Evolutionary conservation across 23 tunicate genomes (phyloP), one percentile per base, ranked within the genome.

Genomic region (Ciona savignyi): DNA sequence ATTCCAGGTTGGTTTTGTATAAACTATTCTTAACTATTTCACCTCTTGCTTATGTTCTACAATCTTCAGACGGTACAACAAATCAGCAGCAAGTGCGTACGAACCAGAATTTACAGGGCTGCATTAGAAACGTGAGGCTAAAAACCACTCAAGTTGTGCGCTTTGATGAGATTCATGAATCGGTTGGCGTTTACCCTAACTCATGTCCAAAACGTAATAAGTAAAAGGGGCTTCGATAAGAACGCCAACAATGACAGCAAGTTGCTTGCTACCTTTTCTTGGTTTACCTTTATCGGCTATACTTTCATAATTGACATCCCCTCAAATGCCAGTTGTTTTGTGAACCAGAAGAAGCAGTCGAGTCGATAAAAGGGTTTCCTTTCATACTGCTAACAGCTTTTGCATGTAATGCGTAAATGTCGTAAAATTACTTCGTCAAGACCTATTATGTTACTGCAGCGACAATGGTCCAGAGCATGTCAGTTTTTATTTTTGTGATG

Each of bases 91-190:
- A 76, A 0, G 56, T 88, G 11, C 81, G 49, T 4, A 82, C 87
- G 21, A 73, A 28, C 0, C 66, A 73, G 35, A 88, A 82, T 15
- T 88, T 88, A 62, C 72, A 67, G 27, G 96, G 96, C 0, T 88
- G 96, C 80, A 88, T 88, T 11, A 35, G 80, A 73, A 67, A 81
- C 63, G n/a, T 88, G 72, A 49, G 24, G 60, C 28, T 88, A 27
- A 88, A 88, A 82, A 68, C 56, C 56, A 42, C 56, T 6, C 56
- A 24, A 26, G 64, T 21, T 1, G 64, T 72, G 32, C 64, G 32
- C 20, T 72, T 72, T 20, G 76, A 72, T 49, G 76, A 72, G 6
- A 27, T 49, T 3, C 26, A 19, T 32, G 29, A 48, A 25, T 4
- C 32, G 3, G 64, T 33, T 29, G 65, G 35, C 20, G 76, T 72